Base-by-base conservation (phyloP, 2,888 invertebrate species). In the Lumbricus terrestris region DNA sequence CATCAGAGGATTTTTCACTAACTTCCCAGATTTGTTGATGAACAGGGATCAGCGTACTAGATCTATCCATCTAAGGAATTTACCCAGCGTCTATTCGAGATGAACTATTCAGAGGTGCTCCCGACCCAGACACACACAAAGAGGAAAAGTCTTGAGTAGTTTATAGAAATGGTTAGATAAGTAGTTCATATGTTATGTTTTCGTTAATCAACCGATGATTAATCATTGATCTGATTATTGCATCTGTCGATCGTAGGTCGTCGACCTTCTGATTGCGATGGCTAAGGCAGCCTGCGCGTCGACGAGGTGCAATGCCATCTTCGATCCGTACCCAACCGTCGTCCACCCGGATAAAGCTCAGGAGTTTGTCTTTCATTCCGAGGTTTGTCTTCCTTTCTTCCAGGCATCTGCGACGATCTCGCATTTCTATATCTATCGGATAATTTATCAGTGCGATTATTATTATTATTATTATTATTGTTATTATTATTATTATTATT, bases 281-380 rank as follows among this genome's bases (percentile, higher is more conserved):
- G 93, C 94, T 85, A 92, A 91, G 42, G 93, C 93, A 23, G 94
- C 94, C 0, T 92, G 93, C 89, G 91, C 88, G 88, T 93, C 94
- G 11, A n/a, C 34, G 42, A 91, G 94, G 33, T 92, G 92, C 40
- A 91, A 92, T 0, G 90, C 93, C 18, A 94, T 94, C 88, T 93
- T 94, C 92, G 93, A 93, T 40, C 94, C 94, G 0, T 94, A 92
- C 91, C 94, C 94, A 20, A 93, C 93, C 0, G 92, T 94, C 34
- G 93, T 94, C 5, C 93, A 94, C 90, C 94, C 94, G 13, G 90
- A 89, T 15, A 92, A 93, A 54, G 90, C 92, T 18, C 92, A 90
- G 33, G 92, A 94, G 82, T 90, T 94, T 16, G 92, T 93, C 34
- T 91, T 94, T 23, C 92, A 92, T 91, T 93, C 94, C n/a, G 94